A percentile compares a stretch with the other conserved stretches of the same genome.
phyloP scores from a whole-genome alignment of 2,113 vertebrate genomes.

The Phoenicopterus ruber region DNA sequence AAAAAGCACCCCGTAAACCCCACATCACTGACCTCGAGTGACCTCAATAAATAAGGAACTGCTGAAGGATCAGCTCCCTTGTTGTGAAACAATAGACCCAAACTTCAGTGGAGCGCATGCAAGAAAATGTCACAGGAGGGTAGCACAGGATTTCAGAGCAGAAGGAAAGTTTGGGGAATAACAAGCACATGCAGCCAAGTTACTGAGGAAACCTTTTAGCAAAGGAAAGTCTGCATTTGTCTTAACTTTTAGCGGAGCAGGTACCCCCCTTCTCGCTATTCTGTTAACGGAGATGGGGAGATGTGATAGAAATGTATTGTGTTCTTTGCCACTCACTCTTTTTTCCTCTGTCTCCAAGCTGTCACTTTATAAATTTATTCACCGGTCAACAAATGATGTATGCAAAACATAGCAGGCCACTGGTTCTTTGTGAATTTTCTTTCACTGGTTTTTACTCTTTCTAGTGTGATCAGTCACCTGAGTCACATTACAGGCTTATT shows the following conservation, averaged over 20 bases:
- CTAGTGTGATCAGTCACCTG: slow-evolving; percentile 39
- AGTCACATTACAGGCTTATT: slow-evolving; percentile 50
- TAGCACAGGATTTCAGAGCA: slow-evolving; percentile 59
- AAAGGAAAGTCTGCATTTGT: background rate
- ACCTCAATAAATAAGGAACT: slow-evolving; percentile 69
- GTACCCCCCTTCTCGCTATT: background rate
- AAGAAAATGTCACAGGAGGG: slow-evolving; percentile 58
- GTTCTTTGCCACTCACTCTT: background rate
- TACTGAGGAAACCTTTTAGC: slow-evolving; percentile 27
- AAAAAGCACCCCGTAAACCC: background rate
- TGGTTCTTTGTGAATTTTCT: background rate
- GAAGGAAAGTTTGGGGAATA: slow-evolving; percentile 45
- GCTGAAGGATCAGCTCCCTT: slow-evolving; percentile 68
- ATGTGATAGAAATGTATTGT: background rate
- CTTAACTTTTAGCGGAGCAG: background rate
- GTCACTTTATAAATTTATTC: slow-evolving; percentile 9
- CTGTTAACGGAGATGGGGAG: background rate
- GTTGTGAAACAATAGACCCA: slow-evolving; percentile 65
- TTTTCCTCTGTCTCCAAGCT: background rate
- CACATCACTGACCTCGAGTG: slow-evolving; percentile 43
- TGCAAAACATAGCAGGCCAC: slow-evolving; percentile 3
- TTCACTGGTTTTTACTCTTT: slow-evolving; percentile 8
- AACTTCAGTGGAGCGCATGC: slow-evolving; percentile 56
- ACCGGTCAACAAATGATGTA: background rate
- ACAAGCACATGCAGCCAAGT: background rate